phyloP scores from a whole-genome alignment of 2,113 vertebrate genomes.

The Callorhinus ursinus region DNA sequence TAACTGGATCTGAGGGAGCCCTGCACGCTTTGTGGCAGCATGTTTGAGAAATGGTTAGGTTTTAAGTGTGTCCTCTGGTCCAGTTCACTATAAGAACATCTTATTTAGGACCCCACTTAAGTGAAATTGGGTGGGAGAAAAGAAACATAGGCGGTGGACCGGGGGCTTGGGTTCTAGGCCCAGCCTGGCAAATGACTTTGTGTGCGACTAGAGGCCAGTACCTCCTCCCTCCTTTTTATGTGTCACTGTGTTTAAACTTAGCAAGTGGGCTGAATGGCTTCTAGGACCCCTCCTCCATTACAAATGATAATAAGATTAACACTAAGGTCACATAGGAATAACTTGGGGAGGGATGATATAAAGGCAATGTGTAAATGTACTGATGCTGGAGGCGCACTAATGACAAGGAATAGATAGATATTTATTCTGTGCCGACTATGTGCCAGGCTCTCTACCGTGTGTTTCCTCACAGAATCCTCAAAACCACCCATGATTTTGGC shows the following conservation, averaged over 20 bases:
- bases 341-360: not conserved
- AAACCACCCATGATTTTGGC: no score
- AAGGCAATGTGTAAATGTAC: not conserved
- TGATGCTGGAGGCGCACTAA: not conserved
- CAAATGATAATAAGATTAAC: not conserved
- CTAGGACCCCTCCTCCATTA: not conserved
- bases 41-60: fast-evolving
- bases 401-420: not conserved
- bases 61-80: not conserved
- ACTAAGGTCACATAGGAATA: not conserved
- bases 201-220: not conserved
- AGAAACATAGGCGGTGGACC: fast-evolving
- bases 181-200: fast-evolving
- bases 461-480: not conserved
- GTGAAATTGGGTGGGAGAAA: fast-evolving
- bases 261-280: not conserved
- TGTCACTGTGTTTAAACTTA: not conserved
- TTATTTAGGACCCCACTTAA: fast-evolving
- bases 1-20: not conserved
- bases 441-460: not conserved
- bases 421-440: not conserved
- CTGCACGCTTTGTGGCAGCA: not conserved
- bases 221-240: fast-evolving
- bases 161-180: not conserved
- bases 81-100: not conserved